Percentiles rank a stretch among this genome's conserved stretches.
These are phyloP conservation scores for Lindbergichthys nudifrons DNA, from an alignment of 2,797 vertebrate species.

Conservation along the genomic window DNA sequence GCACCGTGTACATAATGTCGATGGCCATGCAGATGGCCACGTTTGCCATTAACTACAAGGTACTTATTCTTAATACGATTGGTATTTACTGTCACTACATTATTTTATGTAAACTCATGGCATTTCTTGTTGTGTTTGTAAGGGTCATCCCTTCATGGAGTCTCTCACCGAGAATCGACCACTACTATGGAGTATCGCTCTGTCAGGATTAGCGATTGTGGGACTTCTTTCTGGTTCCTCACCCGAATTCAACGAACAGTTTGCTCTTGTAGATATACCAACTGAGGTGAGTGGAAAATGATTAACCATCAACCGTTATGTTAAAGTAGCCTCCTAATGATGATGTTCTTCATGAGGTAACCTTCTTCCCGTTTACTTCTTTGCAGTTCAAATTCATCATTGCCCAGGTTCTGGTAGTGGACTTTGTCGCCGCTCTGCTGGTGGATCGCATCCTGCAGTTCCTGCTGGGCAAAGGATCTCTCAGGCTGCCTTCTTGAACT, in stretches of 20 bases:
- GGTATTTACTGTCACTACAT: not conserved
- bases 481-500: constrained; percentile 95
- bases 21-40: constrained; percentile 99
- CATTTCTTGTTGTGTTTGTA: constrained; percentile 26
- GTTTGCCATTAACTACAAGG: constrained; percentile 99
- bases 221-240: constrained; percentile 93
- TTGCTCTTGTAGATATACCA: constrained; percentile 95
- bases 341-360: constrained; percentile 5
- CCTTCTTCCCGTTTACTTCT: constrained; percentile 16
- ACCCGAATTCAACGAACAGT: constrained; percentile 95
- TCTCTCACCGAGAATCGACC: constrained; percentile 94
- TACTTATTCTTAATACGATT: constrained; percentile 59
- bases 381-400: constrained; percentile 94
- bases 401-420: constrained; percentile 90
- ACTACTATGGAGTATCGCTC: constrained; percentile 92
- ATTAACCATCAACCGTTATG: constrained; percentile 3
- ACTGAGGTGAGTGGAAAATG: constrained; percentile 85
- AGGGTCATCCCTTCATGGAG: constrained; percentile 99
- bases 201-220: constrained; percentile 91
- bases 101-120: constrained; percentile 17
- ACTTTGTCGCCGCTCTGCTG: constrained; percentile 90
- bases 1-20: constrained; percentile 98
- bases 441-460: constrained; percentile 93
- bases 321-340: constrained; percentile 8
- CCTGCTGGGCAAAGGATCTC: constrained; percentile 91